Evolutionary conservation across 2,797 vertebrate genomes (phyloP).

Genomic region (Eidolon dupreanum): DNA sequence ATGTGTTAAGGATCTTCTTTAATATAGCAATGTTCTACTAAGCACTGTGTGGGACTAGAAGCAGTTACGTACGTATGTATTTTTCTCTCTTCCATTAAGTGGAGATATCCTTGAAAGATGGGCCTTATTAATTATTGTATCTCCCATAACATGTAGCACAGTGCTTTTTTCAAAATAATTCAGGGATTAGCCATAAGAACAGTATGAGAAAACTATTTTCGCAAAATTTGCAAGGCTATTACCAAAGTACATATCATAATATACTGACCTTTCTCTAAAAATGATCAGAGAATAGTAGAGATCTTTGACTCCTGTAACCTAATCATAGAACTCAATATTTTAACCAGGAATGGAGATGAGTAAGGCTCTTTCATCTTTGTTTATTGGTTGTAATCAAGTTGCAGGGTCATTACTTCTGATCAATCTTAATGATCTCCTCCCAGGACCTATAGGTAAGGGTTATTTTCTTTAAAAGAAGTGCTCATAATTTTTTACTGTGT

Average conservation of each 20-base stretch:
- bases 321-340: slow-evolving; percentile 59
- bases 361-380: slow-evolving; percentile 20
- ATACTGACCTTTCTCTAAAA: slow-evolving; percentile 56
- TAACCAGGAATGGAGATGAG: slow-evolving; percentile 54
- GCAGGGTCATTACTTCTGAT: slow-evolving; percentile 54
- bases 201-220: slow-evolving; percentile 51
- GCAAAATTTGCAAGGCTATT: slow-evolving; percentile 49
- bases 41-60: not conserved
- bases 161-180: slow-evolving; percentile 28
- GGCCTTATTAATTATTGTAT: not conserved
- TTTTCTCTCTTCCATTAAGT: slow-evolving; percentile 40
- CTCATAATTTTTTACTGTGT: slow-evolving; percentile 40
- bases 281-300: slow-evolving; percentile 51
- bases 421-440: slow-evolving; percentile 55
- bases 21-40: not conserved
- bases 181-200: not conserved
- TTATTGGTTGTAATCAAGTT: slow-evolving; percentile 52
- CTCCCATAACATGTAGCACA: not conserved
- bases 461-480: slow-evolving; percentile 62
- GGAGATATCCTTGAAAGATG: not conserved
- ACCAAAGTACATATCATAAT: slow-evolving; percentile 24
- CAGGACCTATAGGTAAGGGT: slow-evolving; percentile 58
- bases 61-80: not conserved
- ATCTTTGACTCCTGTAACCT: slow-evolving; percentile 53
- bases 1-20: not conserved